Base-by-base conservation (phyloP, 37 sponge, comb jelly and placozoan genomes). In the Cladorhizidae sp. region DNA sequence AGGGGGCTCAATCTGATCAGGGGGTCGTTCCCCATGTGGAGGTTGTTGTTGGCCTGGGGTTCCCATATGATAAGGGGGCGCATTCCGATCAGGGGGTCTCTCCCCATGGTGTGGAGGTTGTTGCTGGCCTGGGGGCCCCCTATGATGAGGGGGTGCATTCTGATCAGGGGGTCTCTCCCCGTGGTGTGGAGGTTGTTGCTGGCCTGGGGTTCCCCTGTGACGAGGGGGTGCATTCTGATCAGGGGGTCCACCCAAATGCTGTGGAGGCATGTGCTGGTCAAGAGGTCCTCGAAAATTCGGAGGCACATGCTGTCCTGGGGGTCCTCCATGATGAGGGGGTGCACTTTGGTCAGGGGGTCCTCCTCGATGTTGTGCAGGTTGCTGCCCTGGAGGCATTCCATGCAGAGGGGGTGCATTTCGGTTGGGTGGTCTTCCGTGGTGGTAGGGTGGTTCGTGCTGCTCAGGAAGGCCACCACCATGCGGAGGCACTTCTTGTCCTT, bases 121-220 rank as follows among this genome's bases (percentile, higher is more conserved):
- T 20, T 21, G 50, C n/a, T 45, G 72, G n/a, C 35, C 38, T 8
- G 45, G 50, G 45, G 72, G 50, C 22, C 51, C 50, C 11, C 26
- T 26, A 33, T 8, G 26, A 45, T 58, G 77, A 3, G 63, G 63
- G 25, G 63, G 64, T 3, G 14, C 36, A 36, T 23, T n/a, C 23
- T 63, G 79, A 67, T 33, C 42, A 11, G 79, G 79, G 33, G 71
- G 71, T 3, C 77, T 42, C 26, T 49, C 17, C 26, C 72, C 26
- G 14, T 41, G 22, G 23, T 74, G 74, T 55, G 77, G 77, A 20
- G 77, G 77, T 54, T 28, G 36, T 18, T 75, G 76, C 38, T 75
- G 76, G 23, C n/a, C 37, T 36, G 59, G 33, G 28, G 56, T 36
- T 56, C 58, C 75, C 22, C 38, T 2, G 21, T 23, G 74, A 49